Conservation (phyloP, 1,140 invertebrate species). For the Drosophila chauvacae region DNA sequence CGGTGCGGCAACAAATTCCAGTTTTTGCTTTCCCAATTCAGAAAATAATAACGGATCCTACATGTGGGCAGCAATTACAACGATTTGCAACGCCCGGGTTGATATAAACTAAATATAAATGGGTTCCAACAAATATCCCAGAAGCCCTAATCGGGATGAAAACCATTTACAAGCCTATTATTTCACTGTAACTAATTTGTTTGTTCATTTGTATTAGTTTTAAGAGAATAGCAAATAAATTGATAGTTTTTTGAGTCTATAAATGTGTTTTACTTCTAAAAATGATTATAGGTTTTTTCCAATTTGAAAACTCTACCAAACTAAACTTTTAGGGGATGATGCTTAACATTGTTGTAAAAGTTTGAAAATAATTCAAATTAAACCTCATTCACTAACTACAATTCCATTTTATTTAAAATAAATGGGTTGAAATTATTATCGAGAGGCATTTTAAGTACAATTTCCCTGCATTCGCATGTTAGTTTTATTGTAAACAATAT, state of each 20-base stretch:
- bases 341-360: neutral
- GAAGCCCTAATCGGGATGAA: neutral
- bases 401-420: no score
- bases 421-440: no score
- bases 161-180: neutral
- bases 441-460: neutral
- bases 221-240: neutral
- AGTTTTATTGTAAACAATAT: neutral
- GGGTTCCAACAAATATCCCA: neutral
- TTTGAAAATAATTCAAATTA: neutral
- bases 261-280: neutral
- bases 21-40: neutral
- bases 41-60: neutral
- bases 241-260: no score
- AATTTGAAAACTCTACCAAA: neutral
- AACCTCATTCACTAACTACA: no score
- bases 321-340: neutral
- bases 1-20: constrained; percentile 3
- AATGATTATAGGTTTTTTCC: neutral
- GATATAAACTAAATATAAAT: neutral
- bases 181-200: neutral
- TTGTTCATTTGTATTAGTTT: neutral
- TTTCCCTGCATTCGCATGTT: neutral
- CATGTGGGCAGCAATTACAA: constrained; percentile 20
- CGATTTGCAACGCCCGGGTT: constrained; percentile 13